Percentiles rank a stretch among this genome's conserved stretches.
phyloP scores from a whole-genome alignment of 1,140 invertebrate species.

The Anastrepha ludens region DNA sequence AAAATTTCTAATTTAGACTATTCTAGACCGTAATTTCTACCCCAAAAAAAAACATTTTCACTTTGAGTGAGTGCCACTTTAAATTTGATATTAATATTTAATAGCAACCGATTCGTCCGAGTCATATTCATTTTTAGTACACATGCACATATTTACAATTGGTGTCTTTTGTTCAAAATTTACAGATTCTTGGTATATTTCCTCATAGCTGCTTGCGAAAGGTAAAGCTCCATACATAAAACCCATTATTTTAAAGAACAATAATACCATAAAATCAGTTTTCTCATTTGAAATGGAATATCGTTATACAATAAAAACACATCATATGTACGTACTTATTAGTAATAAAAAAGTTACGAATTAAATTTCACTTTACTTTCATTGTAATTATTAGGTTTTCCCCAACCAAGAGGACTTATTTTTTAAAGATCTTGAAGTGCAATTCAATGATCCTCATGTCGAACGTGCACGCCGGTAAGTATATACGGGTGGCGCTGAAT shows the following conservation, averaged over 20 bases:
- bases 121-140: neutral
- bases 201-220: conserved; percentile 65
- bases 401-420: conserved; percentile 70
- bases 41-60: too few relatives aligned
- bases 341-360: too few relatives aligned
- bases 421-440: conserved; percentile 69
- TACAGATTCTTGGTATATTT: conserved; percentile 66
- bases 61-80: too few relatives aligned
- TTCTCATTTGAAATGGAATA: too few relatives aligned
- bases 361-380: neutral
- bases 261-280: neutral
- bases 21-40: too few relatives aligned
- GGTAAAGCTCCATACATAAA: conserved; percentile 59
- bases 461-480: conserved; percentile 69
- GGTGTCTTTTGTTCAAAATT: conserved; percentile 7
- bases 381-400: conserved; percentile 63
- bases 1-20: too few relatives aligned
- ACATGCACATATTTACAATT: neutral
- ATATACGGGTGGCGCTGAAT: neutral
- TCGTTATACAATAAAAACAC: too few relatives aligned
- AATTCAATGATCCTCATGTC: conserved; percentile 71
- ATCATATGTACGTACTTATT: too few relatives aligned
- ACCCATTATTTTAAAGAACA: neutral
- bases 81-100: too few relatives aligned
- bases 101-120: neutral